Evolutionary conservation across 1,140 invertebrate genomes (phyloP).

Genomic region (Acyrthosiphon pisum): DNA sequence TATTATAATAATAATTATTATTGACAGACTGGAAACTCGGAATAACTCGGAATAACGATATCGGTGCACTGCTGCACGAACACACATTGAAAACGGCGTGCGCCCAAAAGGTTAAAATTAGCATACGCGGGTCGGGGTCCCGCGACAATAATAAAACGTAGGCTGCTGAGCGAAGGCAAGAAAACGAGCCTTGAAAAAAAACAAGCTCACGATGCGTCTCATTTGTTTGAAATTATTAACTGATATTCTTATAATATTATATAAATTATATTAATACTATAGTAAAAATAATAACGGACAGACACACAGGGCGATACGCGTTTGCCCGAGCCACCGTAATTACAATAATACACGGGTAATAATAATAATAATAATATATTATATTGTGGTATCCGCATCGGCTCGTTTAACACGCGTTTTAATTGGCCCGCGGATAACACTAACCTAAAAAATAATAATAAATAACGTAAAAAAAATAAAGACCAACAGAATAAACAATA

Average conservation of each 20-base stretch:
- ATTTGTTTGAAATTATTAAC: not conserved
- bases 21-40: not conserved
- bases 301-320: not conserved
- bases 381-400: not conserved
- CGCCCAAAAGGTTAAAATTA: slow-evolving; percentile 34
- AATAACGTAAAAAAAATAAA: not conserved
- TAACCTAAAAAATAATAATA: slow-evolving; percentile 48
- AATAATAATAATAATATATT: not conserved
- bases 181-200: not conserved
- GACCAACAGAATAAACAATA: slow-evolving; percentile 32
- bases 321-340: not conserved
- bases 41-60: not conserved
- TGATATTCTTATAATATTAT: not conserved
- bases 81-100: not conserved
- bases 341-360: not conserved
- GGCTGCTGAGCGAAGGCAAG: not conserved
- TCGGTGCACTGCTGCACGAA: not conserved
- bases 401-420: slow-evolving; percentile 51
- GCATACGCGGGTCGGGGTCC: slow-evolving; percentile 15
- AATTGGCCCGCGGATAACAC: slow-evolving; percentile 40
- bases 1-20: no score
- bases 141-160: not conserved
- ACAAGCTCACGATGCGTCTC: not conserved
- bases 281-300: not conserved
- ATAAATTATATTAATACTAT: not conserved